Evolutionary conservation across 2,113 vertebrate genomes (phyloP), one percentile per base, ranked within the genome.

Genomic region (Mormoops blainvillei): DNA sequence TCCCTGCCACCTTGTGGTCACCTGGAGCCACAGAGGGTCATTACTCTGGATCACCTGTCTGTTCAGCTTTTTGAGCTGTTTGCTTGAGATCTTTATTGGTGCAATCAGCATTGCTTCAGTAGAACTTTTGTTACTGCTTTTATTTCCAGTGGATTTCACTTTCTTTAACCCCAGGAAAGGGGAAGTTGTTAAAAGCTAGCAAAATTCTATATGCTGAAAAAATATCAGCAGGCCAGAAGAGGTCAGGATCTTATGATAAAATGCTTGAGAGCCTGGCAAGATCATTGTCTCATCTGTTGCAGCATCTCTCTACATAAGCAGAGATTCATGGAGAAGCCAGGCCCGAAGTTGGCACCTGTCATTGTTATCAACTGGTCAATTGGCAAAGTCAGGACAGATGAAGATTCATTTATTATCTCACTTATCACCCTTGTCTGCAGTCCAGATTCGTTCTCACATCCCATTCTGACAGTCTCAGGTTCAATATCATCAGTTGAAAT

Each of bases 401-500:
- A 98, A 76, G 71, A 94, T 93, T 94, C 68, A 16, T 94, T 48
- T 80, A 6, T 90, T 96, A 92, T 94, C 93, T 97, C 95, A 93
- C 95, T 96, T 96, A 71, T 97, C 76, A 89, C 96, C 94, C 1
- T 67, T 50, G 83, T 97, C 98, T 97, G 86, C 87, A 82, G 89
- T 74, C 92, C 94, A 71, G 82, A 97, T 98, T 97, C 67, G 48
- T 98, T 98, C 96, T 97, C 84, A 95, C 96, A 97, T 98, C 95
- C 94, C 94, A 90, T 98, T 98, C 94, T 96, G 97, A 97, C 96
- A 95, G 97, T 97, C 96, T 77, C 74, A 77, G 48, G n/a, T 52
- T 77, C 45, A 52, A 98, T 96, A 82, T 97, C 95, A 95, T 97
- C 98, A 97, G 98, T 88, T 97, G 98, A 98, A 98, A 98, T 98